These are phyloP conservation scores for Enhydra lutris DNA, from an alignment of 2,113 vertebrate species.

Conservation along the genomic window DNA sequence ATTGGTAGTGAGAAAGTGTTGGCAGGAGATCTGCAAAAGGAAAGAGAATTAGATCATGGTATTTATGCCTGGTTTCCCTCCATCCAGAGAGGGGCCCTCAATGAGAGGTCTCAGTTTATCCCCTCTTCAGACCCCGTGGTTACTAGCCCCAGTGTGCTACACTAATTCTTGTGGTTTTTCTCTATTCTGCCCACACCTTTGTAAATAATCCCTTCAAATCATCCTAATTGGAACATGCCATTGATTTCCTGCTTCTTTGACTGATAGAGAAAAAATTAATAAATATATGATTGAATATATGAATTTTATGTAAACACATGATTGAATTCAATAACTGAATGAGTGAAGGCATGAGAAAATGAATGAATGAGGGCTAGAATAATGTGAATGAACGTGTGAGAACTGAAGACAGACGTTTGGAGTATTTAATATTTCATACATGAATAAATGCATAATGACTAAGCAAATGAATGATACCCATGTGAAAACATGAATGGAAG, in stretches of 20 bases:
- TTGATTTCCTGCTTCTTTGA: not conserved
- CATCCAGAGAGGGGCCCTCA: not conserved
- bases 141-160: not conserved
- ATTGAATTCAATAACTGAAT: not conserved
- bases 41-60: not conserved
- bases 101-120: not conserved
- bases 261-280: not conserved
- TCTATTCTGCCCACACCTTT: not conserved
- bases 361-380: not conserved
- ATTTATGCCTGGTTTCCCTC: not conserved
- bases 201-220: not conserved
- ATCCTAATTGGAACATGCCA: not conserved
- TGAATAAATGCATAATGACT: not conserved
- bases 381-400: not conserved
- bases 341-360: not conserved
- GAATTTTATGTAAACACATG: not conserved
- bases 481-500: not conserved
- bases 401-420: not conserved
- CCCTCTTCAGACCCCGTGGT: not conserved
- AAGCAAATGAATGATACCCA: not conserved
- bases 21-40: not conserved
- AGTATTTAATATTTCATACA: not conserved
- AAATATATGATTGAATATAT: not conserved
- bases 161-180: not conserved
- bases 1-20: not conserved